phyloP scores from a whole-genome alignment of 2,797 vertebrate genomes.

The Thunnus albacares region DNA sequence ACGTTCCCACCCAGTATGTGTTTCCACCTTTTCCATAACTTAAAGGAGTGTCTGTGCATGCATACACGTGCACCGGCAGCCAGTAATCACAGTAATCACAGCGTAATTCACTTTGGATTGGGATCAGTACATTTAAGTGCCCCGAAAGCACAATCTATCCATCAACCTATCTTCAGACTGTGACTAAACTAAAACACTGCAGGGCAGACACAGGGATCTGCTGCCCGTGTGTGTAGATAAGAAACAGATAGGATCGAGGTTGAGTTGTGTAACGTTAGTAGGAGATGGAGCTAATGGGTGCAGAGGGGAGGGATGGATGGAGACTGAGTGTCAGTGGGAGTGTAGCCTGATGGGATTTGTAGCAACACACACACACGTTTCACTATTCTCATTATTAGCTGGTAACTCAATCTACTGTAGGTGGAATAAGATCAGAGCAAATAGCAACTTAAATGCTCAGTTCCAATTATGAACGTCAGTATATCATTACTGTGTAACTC shows the following conservation, averaged over 20 bases:
- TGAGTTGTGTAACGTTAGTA: slow-evolving; percentile 53
- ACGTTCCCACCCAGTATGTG: background rate
- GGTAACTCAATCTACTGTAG: background rate
- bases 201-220: slow-evolving; percentile 30
- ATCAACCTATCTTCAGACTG: slow-evolving; percentile 45
- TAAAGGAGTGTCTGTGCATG: background rate
- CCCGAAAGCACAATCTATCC: slow-evolving; percentile 41
- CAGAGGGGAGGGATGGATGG: background rate
- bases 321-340: slow-evolving; percentile 19
- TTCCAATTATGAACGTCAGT: background rate
- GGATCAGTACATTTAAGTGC: slow-evolving; percentile 36
- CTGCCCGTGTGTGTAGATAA: slow-evolving; percentile 38
- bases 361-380: slow-evolving; percentile 35
- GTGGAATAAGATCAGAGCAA: slow-evolving; percentile 1
- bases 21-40: slow-evolving; percentile 6
- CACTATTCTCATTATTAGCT: background rate
- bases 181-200: slow-evolving; percentile 47
- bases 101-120: slow-evolving; percentile 33
- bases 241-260: slow-evolving; percentile 43
- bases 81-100: slow-evolving; percentile 5
- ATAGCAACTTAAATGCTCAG: background rate
- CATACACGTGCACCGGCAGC: slow-evolving; percentile 6
- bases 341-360: slow-evolving; percentile 47
- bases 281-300: slow-evolving; percentile 37
- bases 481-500: slow-evolving; percentile 12